Conservation (phyloP, 2,113 vertebrate genomes). For the Anhinga rufa region DNA sequence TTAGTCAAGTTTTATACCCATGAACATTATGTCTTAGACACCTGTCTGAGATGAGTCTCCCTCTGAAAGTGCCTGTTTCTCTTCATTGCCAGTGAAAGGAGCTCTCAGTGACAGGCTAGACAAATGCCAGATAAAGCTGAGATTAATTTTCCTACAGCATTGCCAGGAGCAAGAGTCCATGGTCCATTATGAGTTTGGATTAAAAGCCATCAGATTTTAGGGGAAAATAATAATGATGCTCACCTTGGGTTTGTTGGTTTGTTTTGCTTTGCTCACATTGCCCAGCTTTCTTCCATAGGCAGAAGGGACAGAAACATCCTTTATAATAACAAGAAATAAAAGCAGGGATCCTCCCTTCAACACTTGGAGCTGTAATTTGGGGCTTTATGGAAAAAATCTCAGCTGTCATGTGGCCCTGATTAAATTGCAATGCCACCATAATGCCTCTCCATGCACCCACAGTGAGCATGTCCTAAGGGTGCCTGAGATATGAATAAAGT, state of each 20-base stretch:
- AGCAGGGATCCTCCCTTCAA: neutral
- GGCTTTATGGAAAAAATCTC: neutral
- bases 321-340: neutral
- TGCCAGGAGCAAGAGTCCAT: neutral
- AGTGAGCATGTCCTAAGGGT: accelerated
- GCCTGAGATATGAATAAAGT: accelerated
- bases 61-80: neutral
- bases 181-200: neutral
- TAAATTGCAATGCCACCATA: neutral
- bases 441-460: neutral
- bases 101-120: neutral
- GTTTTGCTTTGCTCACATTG: neutral
- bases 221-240: neutral
- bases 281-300: neutral
- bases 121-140: neutral
- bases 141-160: neutral
- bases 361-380: neutral
- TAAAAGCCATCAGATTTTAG: neutral
- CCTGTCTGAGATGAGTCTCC: neutral
- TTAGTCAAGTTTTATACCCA: neutral
- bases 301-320: neutral
- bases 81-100: neutral
- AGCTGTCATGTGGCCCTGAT: neutral
- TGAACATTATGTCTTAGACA: neutral
- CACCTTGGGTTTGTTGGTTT: neutral